These are phyloP conservation scores for Sialia sialis DNA, from an alignment of 2,113 vertebrate genomes.

Conservation along the genomic window DNA sequence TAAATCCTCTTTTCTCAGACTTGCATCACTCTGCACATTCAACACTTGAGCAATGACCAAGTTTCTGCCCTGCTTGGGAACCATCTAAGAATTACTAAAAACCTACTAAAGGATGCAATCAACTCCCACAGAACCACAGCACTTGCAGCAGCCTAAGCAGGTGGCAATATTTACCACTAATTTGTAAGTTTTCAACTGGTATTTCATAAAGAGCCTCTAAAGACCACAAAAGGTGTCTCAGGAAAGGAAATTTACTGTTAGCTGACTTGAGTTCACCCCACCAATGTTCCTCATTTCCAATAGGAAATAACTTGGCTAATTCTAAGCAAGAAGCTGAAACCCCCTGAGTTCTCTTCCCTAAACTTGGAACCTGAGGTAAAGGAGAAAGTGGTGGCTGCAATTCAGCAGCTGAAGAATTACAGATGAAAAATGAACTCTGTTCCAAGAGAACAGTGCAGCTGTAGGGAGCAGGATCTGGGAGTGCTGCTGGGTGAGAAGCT, in stretches of 20 bases:
- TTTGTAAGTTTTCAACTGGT: neutral
- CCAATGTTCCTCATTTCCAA: slow-evolving; percentile 21
- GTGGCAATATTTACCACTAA: neutral
- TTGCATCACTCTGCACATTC: neutral
- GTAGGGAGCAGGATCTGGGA: neutral
- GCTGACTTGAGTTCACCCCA: neutral
- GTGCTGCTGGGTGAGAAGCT: neutral
- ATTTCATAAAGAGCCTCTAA: neutral
- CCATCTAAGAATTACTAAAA: neutral
- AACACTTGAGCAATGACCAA: neutral
- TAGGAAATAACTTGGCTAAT: neutral
- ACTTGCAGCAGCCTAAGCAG: neutral
- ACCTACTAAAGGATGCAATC: neutral
- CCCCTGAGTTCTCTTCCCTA: neutral
- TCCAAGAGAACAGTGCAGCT: neutral
- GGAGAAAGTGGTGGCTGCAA: neutral
- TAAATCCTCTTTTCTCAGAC: neutral
- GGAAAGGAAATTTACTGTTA: neutral
- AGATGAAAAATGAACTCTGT: neutral
- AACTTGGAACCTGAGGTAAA: neutral
- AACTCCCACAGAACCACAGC: neutral
- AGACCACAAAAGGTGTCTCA: neutral
- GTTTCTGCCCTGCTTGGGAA: neutral
- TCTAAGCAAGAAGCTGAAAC: neutral
- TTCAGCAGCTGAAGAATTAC: neutral